Conservation (phyloP, 2,113 vertebrate genomes). For the Peromyscus californicus region DNA sequence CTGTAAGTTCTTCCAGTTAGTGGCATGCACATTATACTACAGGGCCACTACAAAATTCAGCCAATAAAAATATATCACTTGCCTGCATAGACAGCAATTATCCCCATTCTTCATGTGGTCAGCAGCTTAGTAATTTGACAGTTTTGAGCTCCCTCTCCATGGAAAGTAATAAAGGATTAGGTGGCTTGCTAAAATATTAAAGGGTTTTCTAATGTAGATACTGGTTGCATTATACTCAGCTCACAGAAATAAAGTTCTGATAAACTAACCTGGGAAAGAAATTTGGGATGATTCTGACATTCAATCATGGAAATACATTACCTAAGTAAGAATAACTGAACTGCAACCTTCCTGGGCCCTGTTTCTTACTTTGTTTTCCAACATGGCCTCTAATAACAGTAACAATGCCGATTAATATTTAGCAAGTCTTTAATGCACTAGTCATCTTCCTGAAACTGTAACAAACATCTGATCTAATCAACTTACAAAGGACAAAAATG, state of each 20-base stretch:
- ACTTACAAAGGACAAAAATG: background rate
- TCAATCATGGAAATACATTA: background rate
- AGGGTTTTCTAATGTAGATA: background rate
- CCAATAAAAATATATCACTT: background rate
- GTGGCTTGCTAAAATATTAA: background rate
- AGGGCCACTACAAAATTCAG: background rate
- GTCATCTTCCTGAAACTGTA: background rate
- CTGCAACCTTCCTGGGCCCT: background rate
- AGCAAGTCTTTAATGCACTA: background rate
- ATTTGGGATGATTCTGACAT: background rate
- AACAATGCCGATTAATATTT: background rate
- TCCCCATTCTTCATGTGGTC: background rate
- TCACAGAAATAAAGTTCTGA: background rate
- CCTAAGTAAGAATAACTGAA: background rate
- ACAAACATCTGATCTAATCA: background rate
- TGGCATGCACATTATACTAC: background rate
- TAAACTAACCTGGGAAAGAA: background rate
- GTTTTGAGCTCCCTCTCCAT: background rate
- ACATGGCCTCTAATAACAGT: background rate
- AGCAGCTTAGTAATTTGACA: background rate
- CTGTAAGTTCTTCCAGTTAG: background rate
- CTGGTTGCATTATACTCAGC: background rate
- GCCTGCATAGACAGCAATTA: background rate
- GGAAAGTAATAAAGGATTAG: background rate
- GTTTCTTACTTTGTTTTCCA: constrained; percentile 39